These are phyloP conservation scores for Priocnemis perturbator DNA, from an alignment of 2,888 invertebrate genomes.

Conservation along the genomic window DNA sequence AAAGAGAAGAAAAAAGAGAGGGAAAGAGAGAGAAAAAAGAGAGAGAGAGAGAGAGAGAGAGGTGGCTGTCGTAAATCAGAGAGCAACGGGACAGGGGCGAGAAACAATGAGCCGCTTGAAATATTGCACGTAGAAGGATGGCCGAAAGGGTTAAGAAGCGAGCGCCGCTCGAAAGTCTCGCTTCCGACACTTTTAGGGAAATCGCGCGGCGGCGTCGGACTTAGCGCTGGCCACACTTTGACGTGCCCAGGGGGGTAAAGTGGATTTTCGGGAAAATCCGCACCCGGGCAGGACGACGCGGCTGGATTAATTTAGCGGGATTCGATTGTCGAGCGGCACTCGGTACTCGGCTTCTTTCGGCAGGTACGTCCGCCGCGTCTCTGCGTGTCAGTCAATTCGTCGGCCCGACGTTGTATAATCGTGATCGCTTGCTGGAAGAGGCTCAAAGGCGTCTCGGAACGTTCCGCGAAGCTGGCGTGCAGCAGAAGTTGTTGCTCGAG, in stretches of 20 bases:
- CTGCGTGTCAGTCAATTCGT: not conserved
- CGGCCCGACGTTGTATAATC: slow-evolving; percentile 15
- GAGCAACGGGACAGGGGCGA: slow-evolving; percentile 21
- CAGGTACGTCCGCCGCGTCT: slow-evolving; percentile 17
- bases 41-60: too few relatives aligned
- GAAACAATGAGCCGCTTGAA: slow-evolving; percentile 49
- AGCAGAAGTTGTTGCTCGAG: too few relatives aligned
- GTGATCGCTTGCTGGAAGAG: not conserved
- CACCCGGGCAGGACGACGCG: too few relatives aligned
- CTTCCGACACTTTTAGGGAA: too few relatives aligned
- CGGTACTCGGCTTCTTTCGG: not conserved
- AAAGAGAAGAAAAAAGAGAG: not conserved
- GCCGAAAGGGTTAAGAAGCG: slow-evolving; percentile 39
- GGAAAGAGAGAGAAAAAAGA: too few relatives aligned
- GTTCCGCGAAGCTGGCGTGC: too few relatives aligned
- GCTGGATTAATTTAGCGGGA: slow-evolving; percentile 42
- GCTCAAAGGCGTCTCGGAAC: too few relatives aligned
- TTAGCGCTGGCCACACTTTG: slow-evolving; percentile 32
- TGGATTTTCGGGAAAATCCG: slow-evolving; percentile 1
- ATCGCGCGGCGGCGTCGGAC: slow-evolving; percentile 17
- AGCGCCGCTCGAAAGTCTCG: not conserved
- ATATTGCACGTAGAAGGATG: slow-evolving; percentile 35
- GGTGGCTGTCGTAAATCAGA: slow-evolving; percentile 47
- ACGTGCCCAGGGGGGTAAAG: not conserved
- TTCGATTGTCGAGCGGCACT: slow-evolving; percentile 26